Conservation (phyloP, 2,888 invertebrate species). For the Smittia sp. region DNA sequence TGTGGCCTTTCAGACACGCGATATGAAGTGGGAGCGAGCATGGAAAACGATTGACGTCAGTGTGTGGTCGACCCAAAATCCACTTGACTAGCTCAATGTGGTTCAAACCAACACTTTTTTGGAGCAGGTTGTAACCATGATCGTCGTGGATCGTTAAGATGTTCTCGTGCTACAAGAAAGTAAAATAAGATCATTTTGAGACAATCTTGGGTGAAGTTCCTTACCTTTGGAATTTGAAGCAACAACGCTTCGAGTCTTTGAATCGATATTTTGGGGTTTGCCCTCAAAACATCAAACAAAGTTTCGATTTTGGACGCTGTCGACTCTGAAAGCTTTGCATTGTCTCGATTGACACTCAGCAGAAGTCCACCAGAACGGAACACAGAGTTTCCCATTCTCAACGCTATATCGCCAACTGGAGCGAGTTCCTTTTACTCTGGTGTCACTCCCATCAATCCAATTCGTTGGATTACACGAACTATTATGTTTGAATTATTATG, state of each 20-base stretch:
- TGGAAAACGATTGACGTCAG: constrained; percentile 67
- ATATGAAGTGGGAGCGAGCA: constrained; percentile 74
- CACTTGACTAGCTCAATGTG: constrained; percentile 68
- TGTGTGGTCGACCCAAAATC: constrained; percentile 62
- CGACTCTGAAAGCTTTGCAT: constrained; percentile 53
- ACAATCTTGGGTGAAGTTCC: background rate
- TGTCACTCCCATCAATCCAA: background rate
- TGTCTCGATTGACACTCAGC: constrained; percentile 31
- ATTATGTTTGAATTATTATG: background rate
- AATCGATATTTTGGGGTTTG: constrained; percentile 65
- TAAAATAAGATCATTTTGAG: background rate
- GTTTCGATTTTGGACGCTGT: constrained; percentile 63
- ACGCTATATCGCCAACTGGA: background rate
- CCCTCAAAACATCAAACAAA: constrained; percentile 64
- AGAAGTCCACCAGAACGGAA: constrained; percentile 31
- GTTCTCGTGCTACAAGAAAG: constrained; percentile 61
- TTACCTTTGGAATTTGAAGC: constrained; percentile 61
- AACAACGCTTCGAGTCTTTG: constrained; percentile 65
- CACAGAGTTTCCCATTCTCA: constrained; percentile 31
- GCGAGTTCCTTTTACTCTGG: background rate
- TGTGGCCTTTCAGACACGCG: constrained; percentile 69
- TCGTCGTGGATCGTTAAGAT: constrained; percentile 65
- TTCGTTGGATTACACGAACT: background rate
- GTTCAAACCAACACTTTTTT: constrained; percentile 70
- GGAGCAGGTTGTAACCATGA: constrained; percentile 68